These are phyloP conservation scores for Hermaeophaga mercurialis DNA, from an alignment of 2,888 invertebrate genomes.

Conservation along the genomic window DNA sequence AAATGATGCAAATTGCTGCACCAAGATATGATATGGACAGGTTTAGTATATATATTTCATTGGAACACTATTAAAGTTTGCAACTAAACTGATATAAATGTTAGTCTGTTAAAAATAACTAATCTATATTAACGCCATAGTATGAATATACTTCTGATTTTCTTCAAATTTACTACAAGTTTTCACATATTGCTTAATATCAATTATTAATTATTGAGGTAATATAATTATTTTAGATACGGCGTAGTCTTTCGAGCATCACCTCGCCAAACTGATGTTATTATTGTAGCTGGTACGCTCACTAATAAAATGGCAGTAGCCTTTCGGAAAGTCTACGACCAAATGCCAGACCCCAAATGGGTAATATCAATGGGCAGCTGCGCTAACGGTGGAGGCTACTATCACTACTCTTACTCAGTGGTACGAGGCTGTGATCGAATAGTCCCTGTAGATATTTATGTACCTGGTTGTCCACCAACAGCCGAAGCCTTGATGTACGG, in stretches of 20 bases:
- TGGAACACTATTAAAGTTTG: too few relatives aligned
- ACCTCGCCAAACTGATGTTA: conserved; percentile 67
- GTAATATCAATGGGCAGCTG: conserved; percentile 80
- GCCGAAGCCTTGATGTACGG: conserved; percentile 90
- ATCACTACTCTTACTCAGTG: conserved; percentile 78
- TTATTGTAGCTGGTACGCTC: conserved; percentile 67
- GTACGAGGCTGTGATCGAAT: conserved; percentile 79
- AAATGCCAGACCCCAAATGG: conserved; percentile 72
- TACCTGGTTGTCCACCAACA: conserved; percentile 93
- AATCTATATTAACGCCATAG: too few relatives aligned
- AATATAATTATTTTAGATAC: conserved; percentile 44
- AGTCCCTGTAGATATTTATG: conserved; percentile 87
- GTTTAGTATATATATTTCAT: too few relatives aligned
- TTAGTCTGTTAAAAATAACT: too few relatives aligned
- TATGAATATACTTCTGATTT: too few relatives aligned
- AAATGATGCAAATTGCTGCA: conserved; percentile 73
- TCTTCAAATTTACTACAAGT: too few relatives aligned
- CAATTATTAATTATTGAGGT: too few relatives aligned
- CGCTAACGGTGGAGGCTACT: conserved; percentile 79
- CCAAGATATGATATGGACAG: conserved; percentile 73
- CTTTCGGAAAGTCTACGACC: conserved; percentile 66
- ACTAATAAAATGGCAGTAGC: conserved; percentile 76
- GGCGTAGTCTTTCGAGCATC: conserved; percentile 70
- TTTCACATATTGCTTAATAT: too few relatives aligned
- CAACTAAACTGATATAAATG: too few relatives aligned